phyloP scores from a whole-genome alignment of 2,797 vertebrate species.

The Sebastes cheni region DNA sequence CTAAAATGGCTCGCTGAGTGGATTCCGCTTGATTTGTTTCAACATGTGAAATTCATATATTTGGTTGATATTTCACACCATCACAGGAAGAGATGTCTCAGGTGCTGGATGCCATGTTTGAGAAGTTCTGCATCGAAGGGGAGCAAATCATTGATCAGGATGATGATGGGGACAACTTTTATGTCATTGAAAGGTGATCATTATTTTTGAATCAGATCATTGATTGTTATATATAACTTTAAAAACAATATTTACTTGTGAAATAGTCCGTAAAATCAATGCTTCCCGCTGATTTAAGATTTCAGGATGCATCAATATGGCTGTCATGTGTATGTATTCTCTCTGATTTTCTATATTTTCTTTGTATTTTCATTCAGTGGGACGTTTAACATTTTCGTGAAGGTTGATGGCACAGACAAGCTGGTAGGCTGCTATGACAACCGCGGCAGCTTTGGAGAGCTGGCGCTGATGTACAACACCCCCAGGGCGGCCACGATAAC shows the following conservation, averaged over 20 bases:
- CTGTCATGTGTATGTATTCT: not conserved
- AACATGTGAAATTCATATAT: not conserved
- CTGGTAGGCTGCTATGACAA: slow-evolving; percentile 95
- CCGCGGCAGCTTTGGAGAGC: slow-evolving; percentile 95
- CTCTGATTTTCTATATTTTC: not conserved
- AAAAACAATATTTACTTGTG: not conserved
- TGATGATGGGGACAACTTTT: slow-evolving; percentile 99
- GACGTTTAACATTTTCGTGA: slow-evolving; percentile 93
- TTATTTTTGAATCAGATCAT: not conserved
- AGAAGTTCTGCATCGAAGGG: slow-evolving; percentile 90
- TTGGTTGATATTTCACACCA: not conserved
- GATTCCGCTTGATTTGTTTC: slow-evolving; percentile 2
- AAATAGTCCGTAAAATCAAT: not conserved
- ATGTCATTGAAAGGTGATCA: slow-evolving; percentile 93
- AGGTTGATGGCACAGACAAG: slow-evolving; percentile 88
- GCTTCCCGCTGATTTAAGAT: slow-evolving; percentile 2
- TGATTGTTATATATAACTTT: not conserved
- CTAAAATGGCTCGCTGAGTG: not conserved
- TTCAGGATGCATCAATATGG: not conserved
- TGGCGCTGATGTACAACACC: slow-evolving; percentile 99
- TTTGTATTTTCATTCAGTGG: slow-evolving; percentile 82
- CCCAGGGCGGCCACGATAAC: slow-evolving; percentile 97
- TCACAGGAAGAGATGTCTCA: slow-evolving; percentile 96
- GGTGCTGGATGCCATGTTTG: slow-evolving; percentile 98
- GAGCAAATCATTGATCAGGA: slow-evolving; percentile 98